These are phyloP conservation scores for Amitus sp. DNA, from an alignment of 2,888 invertebrate species.

Conservation along the genomic window DNA sequence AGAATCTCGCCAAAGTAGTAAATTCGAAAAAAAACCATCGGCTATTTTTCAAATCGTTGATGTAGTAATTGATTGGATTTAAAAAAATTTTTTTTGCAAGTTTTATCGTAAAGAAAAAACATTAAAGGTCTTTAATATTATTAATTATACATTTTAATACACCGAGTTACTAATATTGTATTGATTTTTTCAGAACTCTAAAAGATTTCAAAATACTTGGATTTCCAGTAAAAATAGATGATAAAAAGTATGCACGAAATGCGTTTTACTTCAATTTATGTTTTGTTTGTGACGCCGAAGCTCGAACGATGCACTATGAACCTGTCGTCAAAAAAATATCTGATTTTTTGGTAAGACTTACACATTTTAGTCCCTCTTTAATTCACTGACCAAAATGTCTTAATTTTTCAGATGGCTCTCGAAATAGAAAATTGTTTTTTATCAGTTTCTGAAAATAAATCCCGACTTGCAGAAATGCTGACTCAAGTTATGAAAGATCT, in stretches of 20 bases:
- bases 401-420: slow-evolving; percentile 77
- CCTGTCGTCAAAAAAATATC: slow-evolving; percentile 94
- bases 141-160: no score
- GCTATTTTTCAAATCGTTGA: no score
- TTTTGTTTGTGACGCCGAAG: slow-evolving; percentile 91
- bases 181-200: slow-evolving; percentile 72
- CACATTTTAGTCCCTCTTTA: no score
- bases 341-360: slow-evolving; percentile 78
- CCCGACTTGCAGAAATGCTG: slow-evolving; percentile 79
- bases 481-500: slow-evolving; percentile 83
- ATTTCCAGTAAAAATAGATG: slow-evolving; percentile 90
- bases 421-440: slow-evolving; percentile 89
- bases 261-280: slow-evolving; percentile 96
- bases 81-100: no score
- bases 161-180: no score
- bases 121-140: no score
- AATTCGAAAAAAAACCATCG: no score
- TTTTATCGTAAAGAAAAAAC: no score
- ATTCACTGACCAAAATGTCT: no score
- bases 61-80: no score
- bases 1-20: no score
- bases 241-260: slow-evolving; percentile 89
- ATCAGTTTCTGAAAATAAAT: slow-evolving; percentile 75
- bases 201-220: slow-evolving; percentile 90
- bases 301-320: slow-evolving; percentile 92